These are phyloP conservation scores for Cebuella pygmaea DNA, from an alignment of 2,797 vertebrate species.

Conservation along the genomic window DNA sequence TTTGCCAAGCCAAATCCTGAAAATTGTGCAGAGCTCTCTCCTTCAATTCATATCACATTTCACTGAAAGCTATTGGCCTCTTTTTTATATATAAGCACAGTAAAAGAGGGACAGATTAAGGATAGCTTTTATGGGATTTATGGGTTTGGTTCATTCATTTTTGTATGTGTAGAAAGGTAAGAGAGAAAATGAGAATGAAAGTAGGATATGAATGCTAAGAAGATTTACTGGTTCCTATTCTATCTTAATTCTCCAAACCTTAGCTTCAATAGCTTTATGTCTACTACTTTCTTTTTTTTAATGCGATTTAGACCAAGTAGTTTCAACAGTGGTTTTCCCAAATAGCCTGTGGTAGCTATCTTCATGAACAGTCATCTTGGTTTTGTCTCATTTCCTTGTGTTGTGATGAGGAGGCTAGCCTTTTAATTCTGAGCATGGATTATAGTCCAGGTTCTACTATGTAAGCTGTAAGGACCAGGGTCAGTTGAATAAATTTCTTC, in stretches of 20 bases:
- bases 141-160: constrained; percentile 58
- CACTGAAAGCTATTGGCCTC: constrained; percentile 42
- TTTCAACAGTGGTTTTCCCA: neutral
- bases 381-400: neutral
- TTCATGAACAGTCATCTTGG: neutral
- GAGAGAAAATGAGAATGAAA: constrained; percentile 4
- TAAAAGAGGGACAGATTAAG: constrained; percentile 66
- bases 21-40: constrained; percentile 4
- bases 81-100: constrained; percentile 52
- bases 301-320: neutral
- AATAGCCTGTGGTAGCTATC: neutral
- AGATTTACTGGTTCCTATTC: constrained; percentile 48
- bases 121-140: constrained; percentile 68
- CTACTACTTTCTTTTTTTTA: neutral
- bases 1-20: constrained; percentile 11
- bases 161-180: constrained; percentile 21
- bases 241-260: constrained; percentile 53
- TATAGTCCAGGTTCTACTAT: neutral
- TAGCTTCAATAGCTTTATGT: constrained; percentile 30
- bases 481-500: neutral
- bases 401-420: neutral
- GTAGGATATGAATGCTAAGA: constrained; percentile 52
- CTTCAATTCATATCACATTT: constrained; percentile 47
- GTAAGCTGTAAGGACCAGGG: neutral
- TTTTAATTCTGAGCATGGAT: neutral